A percentile compares a stretch with the other conserved stretches of the same genome.
phyloP scores from a whole-genome alignment of 2,113 vertebrate species.

The Cephalopholis sonnerati region DNA sequence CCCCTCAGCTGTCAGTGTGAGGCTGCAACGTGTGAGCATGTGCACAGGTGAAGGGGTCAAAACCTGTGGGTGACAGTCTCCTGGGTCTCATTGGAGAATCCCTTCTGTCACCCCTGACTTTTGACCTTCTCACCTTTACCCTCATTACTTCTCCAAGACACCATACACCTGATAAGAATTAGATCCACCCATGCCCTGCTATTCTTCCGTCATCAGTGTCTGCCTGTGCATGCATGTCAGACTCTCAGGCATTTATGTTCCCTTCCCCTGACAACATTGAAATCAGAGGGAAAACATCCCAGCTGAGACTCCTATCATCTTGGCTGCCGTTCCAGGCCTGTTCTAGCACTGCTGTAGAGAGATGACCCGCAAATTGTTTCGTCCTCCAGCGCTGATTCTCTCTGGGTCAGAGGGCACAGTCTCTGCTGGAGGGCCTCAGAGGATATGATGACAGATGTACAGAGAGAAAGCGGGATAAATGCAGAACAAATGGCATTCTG shows the following conservation, averaged over 20 bases:
- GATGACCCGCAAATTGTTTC: constrained; percentile 57
- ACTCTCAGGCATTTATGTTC: constrained; percentile 41
- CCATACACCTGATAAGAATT: constrained; percentile 75
- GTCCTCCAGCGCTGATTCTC: constrained; percentile 56
- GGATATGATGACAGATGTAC: constrained; percentile 53
- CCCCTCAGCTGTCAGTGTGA: constrained; percentile 54
- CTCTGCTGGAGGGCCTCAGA: constrained; percentile 44
- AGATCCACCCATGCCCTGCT: constrained; percentile 43
- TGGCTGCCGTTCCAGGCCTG: constrained; percentile 5
- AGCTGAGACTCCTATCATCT: constrained; percentile 39
- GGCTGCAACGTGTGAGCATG: constrained; percentile 63
- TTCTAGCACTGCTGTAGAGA: too few species aligned
- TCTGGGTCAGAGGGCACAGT: constrained; percentile 51
- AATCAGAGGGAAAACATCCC: constrained; percentile 58
- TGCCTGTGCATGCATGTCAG: constrained; percentile 52
- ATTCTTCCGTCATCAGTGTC: constrained; percentile 39
- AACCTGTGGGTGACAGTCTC: constrained; percentile 60
- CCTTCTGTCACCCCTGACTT: constrained; percentile 64
- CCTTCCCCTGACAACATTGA: constrained; percentile 26
- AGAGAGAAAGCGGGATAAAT: constrained; percentile 11
- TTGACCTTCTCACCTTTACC: constrained; percentile 62
- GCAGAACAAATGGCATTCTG: constrained; percentile 39
- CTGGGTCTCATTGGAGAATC: constrained; percentile 59
- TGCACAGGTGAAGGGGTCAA: constrained; percentile 72
- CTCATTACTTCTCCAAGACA: constrained; percentile 66